phyloP scores from a whole-genome alignment of 2,888 invertebrate genomes.

The Lasius fuliginosus region DNA sequence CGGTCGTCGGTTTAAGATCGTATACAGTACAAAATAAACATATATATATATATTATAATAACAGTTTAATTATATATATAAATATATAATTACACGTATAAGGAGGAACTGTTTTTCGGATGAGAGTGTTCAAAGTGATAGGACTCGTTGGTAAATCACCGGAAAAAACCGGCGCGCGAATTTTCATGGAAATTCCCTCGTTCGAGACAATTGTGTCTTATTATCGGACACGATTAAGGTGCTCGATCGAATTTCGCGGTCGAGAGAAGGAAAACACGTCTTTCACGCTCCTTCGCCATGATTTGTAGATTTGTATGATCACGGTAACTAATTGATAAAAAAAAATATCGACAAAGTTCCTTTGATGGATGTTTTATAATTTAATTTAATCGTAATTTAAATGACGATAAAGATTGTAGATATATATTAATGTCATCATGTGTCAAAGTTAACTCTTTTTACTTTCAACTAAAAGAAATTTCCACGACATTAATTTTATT shows the following conservation, averaged over 20 bases:
- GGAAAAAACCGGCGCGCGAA: slow-evolving; percentile 41
- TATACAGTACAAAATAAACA: slow-evolving; percentile 86
- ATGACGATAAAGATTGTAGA: background rate
- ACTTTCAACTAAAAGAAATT: background rate
- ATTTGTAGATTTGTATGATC: background rate
- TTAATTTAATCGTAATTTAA: slow-evolving; percentile 1
- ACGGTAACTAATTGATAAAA: background rate
- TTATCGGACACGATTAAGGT: slow-evolving; percentile 4
- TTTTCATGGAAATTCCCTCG: slow-evolving; percentile 57
- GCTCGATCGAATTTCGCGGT: background rate
- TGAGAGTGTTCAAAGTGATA: slow-evolving; percentile 33
- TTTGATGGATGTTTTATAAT: background rate
- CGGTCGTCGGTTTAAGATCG: slow-evolving; percentile 84
- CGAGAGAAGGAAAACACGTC: background rate
- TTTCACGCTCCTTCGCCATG: slow-evolving; percentile 22
- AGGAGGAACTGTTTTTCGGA: slow-evolving; percentile 63
- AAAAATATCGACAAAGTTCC: background rate
- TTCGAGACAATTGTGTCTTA: slow-evolving; percentile 35
- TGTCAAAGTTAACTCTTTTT: background rate
- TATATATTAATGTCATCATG: background rate
- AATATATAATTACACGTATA: slow-evolving; percentile 59
- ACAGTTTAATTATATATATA: slow-evolving; percentile 79
- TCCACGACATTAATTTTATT: slow-evolving; percentile 14
- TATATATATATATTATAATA: slow-evolving; percentile 84
- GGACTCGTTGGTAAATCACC: slow-evolving; percentile 33